Evolutionary conservation across 2,797 vertebrate species (phyloP), one percentile per base, ranked within the genome.

Genomic region (Phoeniculus purpureus): DNA sequence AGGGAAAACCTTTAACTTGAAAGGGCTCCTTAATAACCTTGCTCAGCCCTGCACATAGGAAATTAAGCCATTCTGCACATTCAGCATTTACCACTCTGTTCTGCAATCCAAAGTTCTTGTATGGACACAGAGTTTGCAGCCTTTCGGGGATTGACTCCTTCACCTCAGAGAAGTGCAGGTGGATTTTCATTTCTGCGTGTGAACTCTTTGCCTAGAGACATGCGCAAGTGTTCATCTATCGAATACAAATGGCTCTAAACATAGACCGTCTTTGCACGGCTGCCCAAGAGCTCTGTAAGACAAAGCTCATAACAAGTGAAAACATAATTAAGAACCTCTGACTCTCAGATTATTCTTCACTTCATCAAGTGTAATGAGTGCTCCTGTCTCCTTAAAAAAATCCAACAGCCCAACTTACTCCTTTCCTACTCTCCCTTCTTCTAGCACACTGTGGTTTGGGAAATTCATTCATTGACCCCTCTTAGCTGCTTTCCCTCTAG

Each of bases 1-100:
- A 45, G 91, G 95, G 95, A 92, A 95, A 85, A 88, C 65, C 91
- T 82, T 94, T 56, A 85, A 93, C 95, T 95, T 97, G 95, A 96
- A 97, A 97, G 94, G 90, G 59, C 50, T 94, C 95, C 92, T 96
- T 96, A 96, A 97, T 96, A 96, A 95, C 94, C 91, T 96, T 97
- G 95, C 93, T 96, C 93, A 92, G 92, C 88, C 92, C 85, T 80
- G 45, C 81, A 37, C 82, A 79, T 52, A 91, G 94, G 94, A 97
- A 97, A 97, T 96, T 93, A 96, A 96, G 91, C 73, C 89, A 75
- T 97, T 96, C 92, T 97, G 97, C 95, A 95, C 87, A 96, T 93
- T 97, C 97, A 97, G 96, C 97, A 81, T 65, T 85, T 94, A 82
- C 66, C 54, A 11, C 26, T 85, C 71, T 82, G 77, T 79, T 90